Evolutionary conservation across 2,888 invertebrate species (phyloP), one percentile per base, ranked within the genome.

Genomic region (Selenia dentaria): DNA sequence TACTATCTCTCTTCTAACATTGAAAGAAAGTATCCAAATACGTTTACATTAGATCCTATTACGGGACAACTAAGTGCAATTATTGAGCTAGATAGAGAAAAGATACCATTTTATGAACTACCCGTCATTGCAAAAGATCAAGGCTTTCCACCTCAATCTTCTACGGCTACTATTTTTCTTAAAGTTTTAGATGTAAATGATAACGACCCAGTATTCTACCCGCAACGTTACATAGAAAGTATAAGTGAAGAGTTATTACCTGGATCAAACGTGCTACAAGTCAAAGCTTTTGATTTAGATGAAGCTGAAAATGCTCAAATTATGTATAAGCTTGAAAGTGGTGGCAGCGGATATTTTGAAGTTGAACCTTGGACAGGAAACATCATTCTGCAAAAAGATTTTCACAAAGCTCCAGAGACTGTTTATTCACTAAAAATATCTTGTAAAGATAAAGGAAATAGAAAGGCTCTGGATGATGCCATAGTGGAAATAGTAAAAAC

Each of bases 181-280:
- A 94, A 91, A 57, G 93, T 99, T 10, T 89, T 94, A 49, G 98
- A 98, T 83, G 94, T 97, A 8, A 98, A 99, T 79, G 98, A 99
- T 82, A 98, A 98, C 78, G 93, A 93, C 63, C 98, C 98, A 0
- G 93, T 94, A 67, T 98, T 99, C 88, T 98, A 98, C 86, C 98
- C 98, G 0, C 93, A 93, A 71, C 93, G 94, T 67, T 98, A 98
- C 80, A 95, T 97, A 72, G 92, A 96, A 60, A 92, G 94, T 28
- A 90, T 98, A 28, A 91, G 93, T 22, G 95, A 96, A 64, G 94
- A 95, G 70, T 83, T 93, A 22, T 83, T 92, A 43, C 78, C 92
- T 11, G 94, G 95, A 10, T 92, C 93, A 14, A 91, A 92, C 29
- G 80, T 98, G 57, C 79, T 96, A 10, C 94, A 94, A 80, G 94